A percentile compares a stretch with the other conserved stretches of the same genome.
phyloP scores from a whole-genome alignment of 2,113 vertebrate genomes.

The Embiotoca jacksoni region DNA sequence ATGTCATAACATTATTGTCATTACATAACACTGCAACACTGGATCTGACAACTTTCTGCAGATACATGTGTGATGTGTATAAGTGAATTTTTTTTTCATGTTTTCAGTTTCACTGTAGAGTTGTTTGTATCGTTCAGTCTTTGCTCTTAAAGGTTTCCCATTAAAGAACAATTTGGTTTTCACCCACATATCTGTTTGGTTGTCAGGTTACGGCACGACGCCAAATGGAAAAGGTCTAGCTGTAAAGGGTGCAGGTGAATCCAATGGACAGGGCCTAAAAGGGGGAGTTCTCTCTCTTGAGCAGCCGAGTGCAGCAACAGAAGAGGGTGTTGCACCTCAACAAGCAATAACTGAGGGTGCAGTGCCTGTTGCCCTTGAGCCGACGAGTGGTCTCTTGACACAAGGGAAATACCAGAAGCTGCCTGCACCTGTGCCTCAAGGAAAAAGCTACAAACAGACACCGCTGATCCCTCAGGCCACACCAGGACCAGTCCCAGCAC shows the following conservation, averaged over 20 bases:
- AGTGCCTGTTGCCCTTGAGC: constrained; percentile 23
- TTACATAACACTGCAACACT: too few relatives aligned
- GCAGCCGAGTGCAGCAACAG: constrained; percentile 37
- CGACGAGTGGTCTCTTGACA: constrained; percentile 35
- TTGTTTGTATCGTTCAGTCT: neutral
- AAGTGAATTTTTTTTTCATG: too few relatives aligned
- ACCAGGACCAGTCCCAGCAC: constrained; percentile 29
- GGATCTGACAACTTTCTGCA: too few relatives aligned
- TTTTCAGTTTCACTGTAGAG: neutral
- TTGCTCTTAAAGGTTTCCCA: neutral
- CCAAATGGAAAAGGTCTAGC: constrained; percentile 47
- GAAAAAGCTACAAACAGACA: constrained; percentile 62
- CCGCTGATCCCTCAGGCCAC: constrained; percentile 12
- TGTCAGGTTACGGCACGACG: constrained; percentile 67
- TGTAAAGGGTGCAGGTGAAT: constrained; percentile 32
- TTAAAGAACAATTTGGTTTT: neutral
- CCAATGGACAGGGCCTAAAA: constrained; percentile 59
- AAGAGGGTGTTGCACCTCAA: constrained; percentile 30
- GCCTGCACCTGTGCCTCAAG: constrained; percentile 39
- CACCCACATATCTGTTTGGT: constrained; percentile 30
- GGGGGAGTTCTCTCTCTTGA: constrained; percentile 55
- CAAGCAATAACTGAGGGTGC: constrained; percentile 19
- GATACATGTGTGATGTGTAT: too few relatives aligned
- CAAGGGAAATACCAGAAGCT: constrained; percentile 55
- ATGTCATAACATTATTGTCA: too few relatives aligned